Evolutionary conservation across 2,797 vertebrate genomes (phyloP).

Genomic region (Phataginus tricuspis): DNA sequence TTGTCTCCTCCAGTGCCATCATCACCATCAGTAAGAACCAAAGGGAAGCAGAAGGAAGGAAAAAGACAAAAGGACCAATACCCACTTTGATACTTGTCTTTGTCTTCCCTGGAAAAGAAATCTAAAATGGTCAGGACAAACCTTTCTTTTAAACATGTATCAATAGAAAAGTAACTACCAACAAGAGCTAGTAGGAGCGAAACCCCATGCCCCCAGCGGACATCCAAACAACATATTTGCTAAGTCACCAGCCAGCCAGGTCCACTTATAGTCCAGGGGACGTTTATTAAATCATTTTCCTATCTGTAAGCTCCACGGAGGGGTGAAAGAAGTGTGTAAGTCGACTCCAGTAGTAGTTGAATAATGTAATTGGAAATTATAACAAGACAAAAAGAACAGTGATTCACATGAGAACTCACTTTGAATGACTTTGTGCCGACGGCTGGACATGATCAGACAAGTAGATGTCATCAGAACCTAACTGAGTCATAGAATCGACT

Average conservation of each 20-base stretch:
- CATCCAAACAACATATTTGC: background rate
- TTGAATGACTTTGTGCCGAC: background rate
- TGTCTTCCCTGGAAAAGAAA: conserved; percentile 52
- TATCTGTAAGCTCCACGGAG: background rate
- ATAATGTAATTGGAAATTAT: conserved; percentile 63
- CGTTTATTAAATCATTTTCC: background rate
- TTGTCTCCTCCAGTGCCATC: background rate
- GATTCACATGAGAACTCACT: background rate
- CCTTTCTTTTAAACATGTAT: background rate
- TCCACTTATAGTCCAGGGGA: conserved; percentile 11
- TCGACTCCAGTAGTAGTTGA: background rate
- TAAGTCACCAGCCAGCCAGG: background rate
- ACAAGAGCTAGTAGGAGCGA: background rate
- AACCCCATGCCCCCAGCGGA: conserved; percentile 26
- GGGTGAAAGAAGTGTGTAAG: conserved; percentile 54
- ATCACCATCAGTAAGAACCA: background rate
- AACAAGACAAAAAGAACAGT: background rate
- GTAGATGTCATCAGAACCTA: background rate
- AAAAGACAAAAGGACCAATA: background rate
- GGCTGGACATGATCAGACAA: background rate
- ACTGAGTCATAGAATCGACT: background rate
- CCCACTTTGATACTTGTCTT: background rate
- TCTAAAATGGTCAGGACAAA: conserved; percentile 15
- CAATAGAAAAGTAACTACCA: background rate
- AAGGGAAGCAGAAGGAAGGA: background rate